A percentile compares a stretch with the other conserved stretches of the same genome.
Evolutionary conservation across 1,140 invertebrate genomes (phyloP).

Genomic region (Monomorium pharaonis): DNA sequence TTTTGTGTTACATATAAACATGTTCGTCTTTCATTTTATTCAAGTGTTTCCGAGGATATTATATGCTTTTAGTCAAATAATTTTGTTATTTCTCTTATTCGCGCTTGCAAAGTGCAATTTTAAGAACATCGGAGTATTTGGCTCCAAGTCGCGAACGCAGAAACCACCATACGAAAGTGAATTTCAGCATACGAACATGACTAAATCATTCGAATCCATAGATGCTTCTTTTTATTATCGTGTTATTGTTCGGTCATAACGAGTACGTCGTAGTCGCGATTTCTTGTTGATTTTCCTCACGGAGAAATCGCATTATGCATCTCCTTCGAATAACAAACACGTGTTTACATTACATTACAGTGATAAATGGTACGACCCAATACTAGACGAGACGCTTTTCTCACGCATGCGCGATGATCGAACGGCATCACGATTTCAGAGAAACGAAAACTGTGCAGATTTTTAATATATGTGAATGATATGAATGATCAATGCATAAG

Average conservation of each 20-base stretch:
- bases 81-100: background rate
- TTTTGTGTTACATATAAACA: background rate
- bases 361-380: conserved; percentile 62
- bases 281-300: background rate
- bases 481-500: background rate
- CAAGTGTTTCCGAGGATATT: background rate
- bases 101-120: background rate
- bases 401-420: background rate
- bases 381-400: conserved; percentile 1
- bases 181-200: background rate
- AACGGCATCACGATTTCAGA: background rate
- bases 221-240: background rate
- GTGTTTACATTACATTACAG: conserved; percentile 65
- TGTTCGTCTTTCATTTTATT: conserved; percentile 6
- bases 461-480: too few relatives aligned
- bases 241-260: background rate
- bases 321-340: conserved; percentile 50
- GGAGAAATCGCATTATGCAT: conserved; percentile 21
- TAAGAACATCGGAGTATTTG: background rate
- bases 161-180: background rate
- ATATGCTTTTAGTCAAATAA: background rate
- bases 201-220: background rate
- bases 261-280: background rate
- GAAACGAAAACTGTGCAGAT: too few relatives aligned
- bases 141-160: background rate